These are phyloP conservation scores for Druceiella hillmani DNA, from an alignment of 2,888 invertebrate species.

Conservation along the genomic window DNA sequence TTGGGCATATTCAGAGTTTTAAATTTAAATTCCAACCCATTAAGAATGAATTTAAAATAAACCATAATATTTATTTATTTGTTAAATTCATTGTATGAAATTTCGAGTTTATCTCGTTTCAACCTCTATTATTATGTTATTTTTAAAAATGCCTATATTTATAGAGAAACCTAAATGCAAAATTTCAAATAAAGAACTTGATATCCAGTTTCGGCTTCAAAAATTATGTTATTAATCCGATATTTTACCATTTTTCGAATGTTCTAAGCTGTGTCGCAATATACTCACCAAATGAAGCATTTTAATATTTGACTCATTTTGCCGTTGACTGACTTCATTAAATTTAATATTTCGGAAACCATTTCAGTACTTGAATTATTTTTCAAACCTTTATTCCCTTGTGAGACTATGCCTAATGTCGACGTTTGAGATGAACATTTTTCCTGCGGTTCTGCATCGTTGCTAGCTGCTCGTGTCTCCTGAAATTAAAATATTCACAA, in stretches of 20 bases:
- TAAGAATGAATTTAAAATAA: too few relatives aligned
- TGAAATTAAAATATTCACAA: too few relatives aligned
- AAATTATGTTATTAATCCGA: slow-evolving; percentile 18
- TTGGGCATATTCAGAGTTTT: too few relatives aligned
- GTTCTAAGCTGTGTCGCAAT: slow-evolving; percentile 13
- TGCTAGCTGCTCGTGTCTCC: slow-evolving; percentile 14
- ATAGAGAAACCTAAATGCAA: too few relatives aligned
- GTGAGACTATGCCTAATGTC: slow-evolving; percentile 12
- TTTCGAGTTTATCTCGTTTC: too few relatives aligned
- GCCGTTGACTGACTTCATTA: slow-evolving; percentile 10
- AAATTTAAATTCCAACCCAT: too few relatives aligned
- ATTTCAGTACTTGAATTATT: slow-evolving; percentile 15
- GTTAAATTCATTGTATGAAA: too few relatives aligned
- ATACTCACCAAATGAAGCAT: slow-evolving; percentile 13
- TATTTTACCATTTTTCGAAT: slow-evolving; percentile 14
- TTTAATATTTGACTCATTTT: slow-evolving; percentile 10
- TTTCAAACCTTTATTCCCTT: slow-evolving; percentile 16
- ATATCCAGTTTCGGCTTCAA: slow-evolving; percentile 20
- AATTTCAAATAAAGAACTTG: too few relatives aligned
- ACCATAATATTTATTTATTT: too few relatives aligned
- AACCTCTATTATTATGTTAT: too few relatives aligned
- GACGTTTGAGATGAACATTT: slow-evolving; percentile 13
- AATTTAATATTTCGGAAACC: slow-evolving; percentile 13
- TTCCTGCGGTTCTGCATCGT: slow-evolving; percentile 13
- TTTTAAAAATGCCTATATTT: too few relatives aligned